Evolutionary conservation across 2,113 vertebrate species (phyloP).

Genomic region (Leucoraja erinaceus): DNA sequence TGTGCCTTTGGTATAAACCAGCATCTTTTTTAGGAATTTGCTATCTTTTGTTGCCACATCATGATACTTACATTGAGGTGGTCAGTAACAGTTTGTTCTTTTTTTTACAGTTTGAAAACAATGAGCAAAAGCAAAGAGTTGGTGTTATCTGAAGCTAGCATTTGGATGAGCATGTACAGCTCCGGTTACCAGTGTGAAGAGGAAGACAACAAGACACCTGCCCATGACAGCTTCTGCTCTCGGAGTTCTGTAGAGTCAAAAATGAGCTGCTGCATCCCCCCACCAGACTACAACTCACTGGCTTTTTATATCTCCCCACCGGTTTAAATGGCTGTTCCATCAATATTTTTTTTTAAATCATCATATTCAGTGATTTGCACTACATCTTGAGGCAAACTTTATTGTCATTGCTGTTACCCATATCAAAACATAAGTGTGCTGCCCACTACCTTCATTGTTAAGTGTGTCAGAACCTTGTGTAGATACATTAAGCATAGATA

Average conservation of each 20-base stretch:
- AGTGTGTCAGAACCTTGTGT: background rate
- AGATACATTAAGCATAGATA: background rate
- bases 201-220: slow-evolving; percentile 41
- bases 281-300: slow-evolving; percentile 61
- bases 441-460: background rate
- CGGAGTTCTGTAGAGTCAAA: slow-evolving; percentile 44
- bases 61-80: background rate
- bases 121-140: slow-evolving; percentile 60
- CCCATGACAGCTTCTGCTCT: slow-evolving; percentile 38
- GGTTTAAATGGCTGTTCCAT: slow-evolving; percentile 40
- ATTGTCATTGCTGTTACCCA: background rate
- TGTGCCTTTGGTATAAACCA: too few species aligned
- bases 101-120: slow-evolving; percentile 51
- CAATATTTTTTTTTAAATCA: too few species aligned
- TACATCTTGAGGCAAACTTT: background rate
- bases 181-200: slow-evolving; percentile 53
- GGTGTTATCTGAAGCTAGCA: slow-evolving; percentile 43
- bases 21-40: too few species aligned
- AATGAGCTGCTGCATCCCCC: slow-evolving; percentile 44
- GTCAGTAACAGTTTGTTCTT: background rate
- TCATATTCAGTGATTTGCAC: background rate
- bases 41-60: too few species aligned
- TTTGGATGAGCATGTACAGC: slow-evolving; percentile 47
- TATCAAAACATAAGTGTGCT: background rate
- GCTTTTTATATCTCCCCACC: slow-evolving; percentile 59